Conservation (phyloP, 2,888 invertebrate genomes). For the Allolobophora icterica region DNA sequence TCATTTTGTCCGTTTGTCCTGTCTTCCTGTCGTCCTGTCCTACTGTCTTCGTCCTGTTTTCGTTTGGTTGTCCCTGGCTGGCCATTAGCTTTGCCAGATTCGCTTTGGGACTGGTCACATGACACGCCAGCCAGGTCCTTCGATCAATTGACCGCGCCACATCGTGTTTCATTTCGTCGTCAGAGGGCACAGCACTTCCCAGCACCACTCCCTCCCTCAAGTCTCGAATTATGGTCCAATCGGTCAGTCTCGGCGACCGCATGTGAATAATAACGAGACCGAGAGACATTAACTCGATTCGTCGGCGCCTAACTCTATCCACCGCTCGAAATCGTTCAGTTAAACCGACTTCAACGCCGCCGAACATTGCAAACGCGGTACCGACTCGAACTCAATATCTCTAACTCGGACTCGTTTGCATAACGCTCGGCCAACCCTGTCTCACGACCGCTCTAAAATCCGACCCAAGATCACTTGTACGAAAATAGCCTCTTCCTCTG, state of each 20-base stretch:
- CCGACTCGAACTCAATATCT: neutral
- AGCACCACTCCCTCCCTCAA: neutral
- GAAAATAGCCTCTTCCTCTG: neutral
- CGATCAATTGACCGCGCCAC: constrained; percentile 1
- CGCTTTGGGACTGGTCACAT: neutral
- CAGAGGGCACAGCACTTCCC: neutral
- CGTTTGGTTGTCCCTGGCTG: too few relatives aligned
- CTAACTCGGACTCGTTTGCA: neutral
- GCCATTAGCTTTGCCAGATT: neutral
- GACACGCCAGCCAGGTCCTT: neutral
- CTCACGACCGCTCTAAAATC: neutral
- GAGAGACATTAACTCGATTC: neutral
- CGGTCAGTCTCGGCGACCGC: neutral
- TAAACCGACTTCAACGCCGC: constrained; percentile 17
- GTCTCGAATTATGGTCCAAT: constrained; percentile 11
- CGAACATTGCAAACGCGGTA: neutral
- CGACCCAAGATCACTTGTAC: neutral
- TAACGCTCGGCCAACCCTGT: neutral
- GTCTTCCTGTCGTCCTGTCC: too few relatives aligned
- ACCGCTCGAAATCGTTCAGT: neutral
- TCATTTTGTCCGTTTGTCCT: too few relatives aligned
- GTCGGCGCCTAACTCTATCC: neutral
- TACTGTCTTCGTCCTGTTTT: too few relatives aligned
- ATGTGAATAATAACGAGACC: neutral
- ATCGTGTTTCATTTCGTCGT: constrained; percentile 5